These are phyloP conservation scores for Stegodyphus dumicola DNA, from an alignment of 1,140 invertebrate species.

Conservation along the genomic window DNA sequence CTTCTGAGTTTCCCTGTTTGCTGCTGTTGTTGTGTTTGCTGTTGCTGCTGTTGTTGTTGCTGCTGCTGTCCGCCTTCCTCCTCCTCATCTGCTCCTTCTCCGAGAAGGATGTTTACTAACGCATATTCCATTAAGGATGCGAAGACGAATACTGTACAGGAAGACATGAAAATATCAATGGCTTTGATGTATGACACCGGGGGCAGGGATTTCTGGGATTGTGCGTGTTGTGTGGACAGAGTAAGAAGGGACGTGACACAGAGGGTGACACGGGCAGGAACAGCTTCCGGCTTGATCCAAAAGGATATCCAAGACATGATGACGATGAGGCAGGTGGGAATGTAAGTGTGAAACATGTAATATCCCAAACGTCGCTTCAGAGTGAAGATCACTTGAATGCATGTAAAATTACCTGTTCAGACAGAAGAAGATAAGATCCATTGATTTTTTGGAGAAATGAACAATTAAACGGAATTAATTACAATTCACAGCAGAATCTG, in stretches of 20 bases:
- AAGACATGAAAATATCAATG: conserved; percentile 64
- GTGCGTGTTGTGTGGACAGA: conserved; percentile 78
- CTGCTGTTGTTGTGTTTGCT: no score
- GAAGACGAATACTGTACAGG: conserved; percentile 78
- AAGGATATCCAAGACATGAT: conserved; percentile 69
- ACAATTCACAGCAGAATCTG: no score
- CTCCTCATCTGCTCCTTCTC: conserved; percentile 65
- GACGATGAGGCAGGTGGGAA: conserved; percentile 72
- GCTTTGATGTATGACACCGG: conserved; percentile 88
- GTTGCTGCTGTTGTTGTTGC: not conserved
- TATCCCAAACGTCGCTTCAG: conserved; percentile 85
- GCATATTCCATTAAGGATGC: conserved; percentile 95
- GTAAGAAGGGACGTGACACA: conserved; percentile 76
- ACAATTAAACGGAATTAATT: no score
- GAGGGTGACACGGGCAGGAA: conserved; percentile 67
- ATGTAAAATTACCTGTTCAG: conserved; percentile 22
- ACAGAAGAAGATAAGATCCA: no score
- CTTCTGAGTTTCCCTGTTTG: not conserved
- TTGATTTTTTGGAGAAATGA: no score
- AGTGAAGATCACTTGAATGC: conserved; percentile 81
- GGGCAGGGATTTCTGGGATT: conserved; percentile 79
- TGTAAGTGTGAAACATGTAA: conserved; percentile 89
- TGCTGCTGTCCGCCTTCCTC: conserved; percentile 11
- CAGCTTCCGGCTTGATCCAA: conserved; percentile 70
- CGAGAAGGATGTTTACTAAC: conserved; percentile 67